These are phyloP conservation scores for Polyodon spathula DNA, from an alignment of 2,113 vertebrate species.

Conservation along the genomic window DNA sequence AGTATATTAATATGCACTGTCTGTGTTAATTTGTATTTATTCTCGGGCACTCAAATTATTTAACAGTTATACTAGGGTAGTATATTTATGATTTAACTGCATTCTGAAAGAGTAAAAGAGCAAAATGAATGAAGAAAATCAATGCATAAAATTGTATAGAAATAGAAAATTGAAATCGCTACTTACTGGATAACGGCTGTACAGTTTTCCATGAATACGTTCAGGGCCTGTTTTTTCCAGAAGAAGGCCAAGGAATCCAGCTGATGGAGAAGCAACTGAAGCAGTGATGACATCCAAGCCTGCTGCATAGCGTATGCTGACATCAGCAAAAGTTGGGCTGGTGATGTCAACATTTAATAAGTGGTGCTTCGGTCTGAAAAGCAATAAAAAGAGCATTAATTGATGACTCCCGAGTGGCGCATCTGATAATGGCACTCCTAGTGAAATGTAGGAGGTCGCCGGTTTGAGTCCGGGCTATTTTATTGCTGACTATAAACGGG, in stretches of 20 bases:
- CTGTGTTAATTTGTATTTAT: too few species aligned
- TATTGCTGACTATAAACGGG: too few species aligned
- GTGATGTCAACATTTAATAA: conserved; percentile 55
- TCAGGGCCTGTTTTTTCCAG: conserved; percentile 36
- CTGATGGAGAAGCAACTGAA: conserved; percentile 59
- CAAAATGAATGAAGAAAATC: too few species aligned
- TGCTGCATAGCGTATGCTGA: conserved; percentile 46
- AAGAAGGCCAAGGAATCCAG: conserved; percentile 61
- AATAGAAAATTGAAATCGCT: conserved; percentile 27
- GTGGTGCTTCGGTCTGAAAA: conserved; percentile 43
- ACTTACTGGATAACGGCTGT: conserved; percentile 64
- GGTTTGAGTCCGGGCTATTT: conserved; percentile 52
- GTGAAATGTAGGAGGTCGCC: too few species aligned
- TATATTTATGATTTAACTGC: too few species aligned
- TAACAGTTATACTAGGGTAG: too few species aligned
- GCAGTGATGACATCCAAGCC: conserved; percentile 38
- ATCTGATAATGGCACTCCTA: too few species aligned
- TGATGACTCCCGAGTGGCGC: too few species aligned
- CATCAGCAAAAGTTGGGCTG: conserved; percentile 65
- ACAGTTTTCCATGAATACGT: conserved; percentile 52
- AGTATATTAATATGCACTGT: too few species aligned
- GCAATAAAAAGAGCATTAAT: conserved; percentile 20
- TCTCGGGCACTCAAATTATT: too few species aligned
- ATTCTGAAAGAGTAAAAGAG: too few species aligned
- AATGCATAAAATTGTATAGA: too few species aligned